These are phyloP conservation scores for Julus scandinavius DNA, from an alignment of 2,888 invertebrate genomes.

Conservation along the genomic window DNA sequence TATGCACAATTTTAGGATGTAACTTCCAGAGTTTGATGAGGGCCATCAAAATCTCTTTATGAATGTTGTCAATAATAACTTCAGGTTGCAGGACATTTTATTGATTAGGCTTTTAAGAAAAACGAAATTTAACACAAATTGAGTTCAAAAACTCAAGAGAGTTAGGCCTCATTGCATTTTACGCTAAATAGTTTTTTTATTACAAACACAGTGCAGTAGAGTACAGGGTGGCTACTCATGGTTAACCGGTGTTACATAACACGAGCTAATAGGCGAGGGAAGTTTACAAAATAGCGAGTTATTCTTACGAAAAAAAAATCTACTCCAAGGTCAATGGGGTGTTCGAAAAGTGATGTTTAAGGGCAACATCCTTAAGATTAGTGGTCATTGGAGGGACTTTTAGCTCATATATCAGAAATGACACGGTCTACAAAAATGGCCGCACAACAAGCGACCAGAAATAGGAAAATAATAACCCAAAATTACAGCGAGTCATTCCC, in stretches of 20 bases:
- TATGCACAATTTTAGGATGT: too few species aligned
- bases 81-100: too few species aligned
- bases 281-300: conserved; percentile 5
- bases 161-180: too few species aligned
- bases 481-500: conserved; percentile 4
- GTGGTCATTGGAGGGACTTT: conserved; percentile 13
- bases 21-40: too few species aligned
- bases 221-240: conserved; percentile 35
- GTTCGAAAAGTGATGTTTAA: neutral
- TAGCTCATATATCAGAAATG: conserved; percentile 35
- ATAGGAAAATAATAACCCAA: conserved; percentile 33
- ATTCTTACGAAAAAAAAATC: neutral
- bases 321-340: conserved; percentile 36
- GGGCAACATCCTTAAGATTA: conserved; percentile 35
- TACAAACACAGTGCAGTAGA: neutral
- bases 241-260: neutral
- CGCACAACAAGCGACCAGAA: conserved; percentile 40
- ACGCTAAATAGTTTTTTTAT: too few species aligned
- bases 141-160: too few species aligned
- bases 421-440: conserved; percentile 16
- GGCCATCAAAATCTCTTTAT: too few species aligned
- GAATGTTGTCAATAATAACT: too few species aligned
- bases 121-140: too few species aligned
- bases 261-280: neutral
- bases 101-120: too few species aligned